These are phyloP conservation scores for Caracal caracal DNA, from an alignment of 2,113 vertebrate species.

Conservation along the genomic window DNA sequence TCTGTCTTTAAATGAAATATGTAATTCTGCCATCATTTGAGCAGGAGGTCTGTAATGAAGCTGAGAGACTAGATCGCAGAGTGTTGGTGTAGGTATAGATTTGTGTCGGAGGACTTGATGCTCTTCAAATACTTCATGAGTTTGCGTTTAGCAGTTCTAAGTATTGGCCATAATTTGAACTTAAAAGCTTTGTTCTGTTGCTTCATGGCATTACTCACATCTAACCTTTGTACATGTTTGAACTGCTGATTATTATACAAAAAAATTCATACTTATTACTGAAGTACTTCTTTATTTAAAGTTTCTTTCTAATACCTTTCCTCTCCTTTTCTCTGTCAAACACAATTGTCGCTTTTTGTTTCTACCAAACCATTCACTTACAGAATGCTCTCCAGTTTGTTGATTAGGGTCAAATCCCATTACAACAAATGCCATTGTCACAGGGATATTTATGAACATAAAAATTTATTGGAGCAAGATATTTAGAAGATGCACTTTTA, in stretches of 20 bases:
- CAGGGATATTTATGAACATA: constrained; percentile 18
- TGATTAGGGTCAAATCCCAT: constrained; percentile 20
- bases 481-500: constrained; percentile 11
- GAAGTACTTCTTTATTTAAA: constrained; percentile 28
- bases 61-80: neutral
- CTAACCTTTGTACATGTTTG: neutral
- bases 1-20: constrained; percentile 10
- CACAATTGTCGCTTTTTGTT: constrained; percentile 31
- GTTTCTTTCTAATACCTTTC: neutral
- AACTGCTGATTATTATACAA: neutral
- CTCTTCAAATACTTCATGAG: neutral
- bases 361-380: neutral
- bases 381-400: neutral
- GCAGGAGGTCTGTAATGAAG: neutral
- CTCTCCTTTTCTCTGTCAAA: neutral
- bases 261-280: constrained; percentile 36
- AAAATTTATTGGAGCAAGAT: constrained; percentile 19
- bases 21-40: neutral
- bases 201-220: neutral
- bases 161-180: neutral
- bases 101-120: constrained; percentile 26
- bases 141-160: neutral
- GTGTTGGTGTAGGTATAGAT: neutral
- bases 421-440: constrained; percentile 11
- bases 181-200: constrained; percentile 26